Evolutionary conservation across 2,888 invertebrate genomes (phyloP), one percentile per base, ranked within the genome.

Genomic region (Microctonus aethiopoides): DNA sequence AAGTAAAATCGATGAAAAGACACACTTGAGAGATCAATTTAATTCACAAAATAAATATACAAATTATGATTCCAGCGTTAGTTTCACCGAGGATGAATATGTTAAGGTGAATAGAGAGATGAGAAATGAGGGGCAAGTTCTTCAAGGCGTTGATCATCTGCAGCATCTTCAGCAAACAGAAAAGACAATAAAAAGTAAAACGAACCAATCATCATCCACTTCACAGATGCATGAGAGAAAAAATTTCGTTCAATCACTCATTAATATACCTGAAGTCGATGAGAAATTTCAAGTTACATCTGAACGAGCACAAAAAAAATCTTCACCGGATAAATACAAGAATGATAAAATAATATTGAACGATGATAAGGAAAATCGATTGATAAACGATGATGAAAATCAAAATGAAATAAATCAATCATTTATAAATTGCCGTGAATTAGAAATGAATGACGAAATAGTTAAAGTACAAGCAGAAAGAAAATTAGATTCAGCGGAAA

Each of bases 1-100:
- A 54, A 68, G 22, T 73, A 22, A 67, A 24, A 39, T 26, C 2
- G n/a, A 11, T 7, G 32, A 6, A 7, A 24, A 24, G 72, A 61
- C 5, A 22, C 57, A n/a, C 29, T 10, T 57, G 73, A 2, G 7
- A 3, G 2, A 10, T 24, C 54, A n/a, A 6, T 60, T 7, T 57
- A 36, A 29, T 36, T 26, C 3, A 11, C 54, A 13, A 67, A 29
- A 67, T 39, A 2, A 22, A 20, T 69, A 66, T 54, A 41, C 52
- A 36, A 3, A 26, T n/a, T 66, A 76, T 16, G 77, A 81, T 60
- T 80, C 81, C 10, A 77, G 76, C 54, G 46, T 79, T n/a, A 80
- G 78, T 51, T 74, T 78, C 26, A 77, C 77, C 3, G 78, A 80
- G 51, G 75, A 80, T 13, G 77, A 79, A 57, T 57, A 64, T 9